Base-by-base conservation (phyloP, 2,113 vertebrate genomes). In the Pungitius pungitius region DNA sequence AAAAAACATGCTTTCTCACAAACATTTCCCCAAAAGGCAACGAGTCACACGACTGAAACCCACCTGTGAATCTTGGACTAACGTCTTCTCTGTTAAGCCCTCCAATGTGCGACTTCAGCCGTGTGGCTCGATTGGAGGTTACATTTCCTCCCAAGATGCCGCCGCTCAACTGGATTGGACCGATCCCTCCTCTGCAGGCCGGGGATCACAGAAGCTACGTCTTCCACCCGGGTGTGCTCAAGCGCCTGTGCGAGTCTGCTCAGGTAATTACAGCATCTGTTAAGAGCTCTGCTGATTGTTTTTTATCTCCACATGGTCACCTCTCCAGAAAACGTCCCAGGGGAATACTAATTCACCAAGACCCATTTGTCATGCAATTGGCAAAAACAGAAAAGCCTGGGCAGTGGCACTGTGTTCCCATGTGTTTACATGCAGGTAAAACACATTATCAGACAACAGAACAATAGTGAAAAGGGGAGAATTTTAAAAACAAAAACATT, bases 191-290 rank as follows among this genome's bases (percentile, higher is more conserved):
- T 84, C 51, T 49, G 72, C 52, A 72, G 87, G 79, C 79, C 54
- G 77, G 59, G 60, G 85, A 77, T 83, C 59, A 89, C 67, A 84
- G 57, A 73, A 63, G 85, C 67, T 83, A 71, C 68, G 43, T 69
- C 64, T 73, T 69, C 76, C 65, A 76, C 80, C 72, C 60, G 20
- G 58, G 78, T 85, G 85, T 77, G 80, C 76, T 74, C 67, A 59
- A 77, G 77, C 75, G 55, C 88, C 88, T 85, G 69, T 88, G 78
- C 56, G 49, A 86, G 78, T 82, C 84, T 90, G 89, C 91, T 89
- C 86, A 93, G 92, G 91, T 93, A 93, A 93, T 95, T 94, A 93
- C 88, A 91, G 91, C 93, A 93, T 94, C 92, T 95, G 93, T 92
- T 95, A 93, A 91, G 91, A 89, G 92, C 83, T 87, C 86, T 90